These are phyloP conservation scores for Sipha maydis DNA, from an alignment of 2,888 invertebrate species.

Conservation along the genomic window DNA sequence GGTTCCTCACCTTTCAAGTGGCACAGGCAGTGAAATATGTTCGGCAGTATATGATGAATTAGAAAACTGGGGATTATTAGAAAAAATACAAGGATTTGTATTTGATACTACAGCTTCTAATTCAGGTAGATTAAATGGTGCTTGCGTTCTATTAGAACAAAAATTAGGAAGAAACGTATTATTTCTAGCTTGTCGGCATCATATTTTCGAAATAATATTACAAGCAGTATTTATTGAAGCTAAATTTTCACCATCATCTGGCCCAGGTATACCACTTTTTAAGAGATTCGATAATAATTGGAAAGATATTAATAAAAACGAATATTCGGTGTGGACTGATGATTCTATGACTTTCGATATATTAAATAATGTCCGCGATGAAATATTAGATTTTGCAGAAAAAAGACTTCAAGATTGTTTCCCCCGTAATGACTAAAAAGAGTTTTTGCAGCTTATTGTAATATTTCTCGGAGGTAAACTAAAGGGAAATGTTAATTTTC, in stretches of 20 bases:
- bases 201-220: too few relatives aligned
- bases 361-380: constrained; percentile 21
- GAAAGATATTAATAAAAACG: constrained; percentile 41
- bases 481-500: too few relatives aligned
- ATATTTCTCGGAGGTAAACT: constrained; percentile 18
- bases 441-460: constrained; percentile 17
- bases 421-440: constrained; percentile 18
- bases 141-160: too few relatives aligned
- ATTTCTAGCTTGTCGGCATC: constrained; percentile 9
- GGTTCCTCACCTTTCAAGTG: constrained; percentile 32
- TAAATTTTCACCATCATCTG: too few relatives aligned
- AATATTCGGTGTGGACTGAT: constrained; percentile 8
- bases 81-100: constrained; percentile 32
- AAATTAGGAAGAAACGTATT: too few relatives aligned
- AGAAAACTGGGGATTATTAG: constrained; percentile 23
- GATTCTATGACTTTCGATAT: constrained; percentile 19
- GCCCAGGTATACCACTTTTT: too few relatives aligned
- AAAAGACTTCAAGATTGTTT: constrained; percentile 15
- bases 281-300: too few relatives aligned
- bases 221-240: too few relatives aligned
- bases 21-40: too few relatives aligned
- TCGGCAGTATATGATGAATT: constrained; percentile 33
- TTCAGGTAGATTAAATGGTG: too few relatives aligned
- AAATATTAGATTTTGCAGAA: constrained; percentile 27
- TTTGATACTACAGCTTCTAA: too few relatives aligned